Evolutionary conservation across 2,888 invertebrate species (phyloP).

Genomic region (Leucophenga montana): DNA sequence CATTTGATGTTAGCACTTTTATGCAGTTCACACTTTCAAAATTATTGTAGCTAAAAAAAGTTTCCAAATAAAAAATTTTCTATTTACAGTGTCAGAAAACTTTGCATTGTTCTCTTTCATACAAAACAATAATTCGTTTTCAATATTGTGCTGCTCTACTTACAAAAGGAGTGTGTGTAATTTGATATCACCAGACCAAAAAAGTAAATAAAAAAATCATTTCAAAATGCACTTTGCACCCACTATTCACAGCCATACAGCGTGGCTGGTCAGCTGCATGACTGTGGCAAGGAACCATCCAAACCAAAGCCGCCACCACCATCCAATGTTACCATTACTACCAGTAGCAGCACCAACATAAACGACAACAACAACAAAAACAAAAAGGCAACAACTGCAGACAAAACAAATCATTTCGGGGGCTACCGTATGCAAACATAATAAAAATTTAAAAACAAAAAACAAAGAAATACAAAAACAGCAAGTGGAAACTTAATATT

Average conservation of each 20-base stretch:
- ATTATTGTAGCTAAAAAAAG: no score
- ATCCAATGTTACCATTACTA: no score
- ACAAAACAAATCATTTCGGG: conserved; percentile 62
- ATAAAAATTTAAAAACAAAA: conserved; percentile 37
- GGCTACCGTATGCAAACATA: conserved; percentile 51
- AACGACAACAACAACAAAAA: background rate
- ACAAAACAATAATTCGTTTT: no score
- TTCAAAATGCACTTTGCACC: conserved; percentile 23
- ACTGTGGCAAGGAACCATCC: background rate
- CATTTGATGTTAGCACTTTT: no score
- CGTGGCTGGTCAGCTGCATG: conserved; percentile 7
- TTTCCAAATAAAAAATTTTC: no score
- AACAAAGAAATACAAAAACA: conserved; percentile 30
- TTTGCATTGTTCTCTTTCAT: no score
- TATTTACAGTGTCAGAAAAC: no score
- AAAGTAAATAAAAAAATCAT: background rate
- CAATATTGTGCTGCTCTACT: no score
- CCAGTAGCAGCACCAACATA: conserved; percentile 1
- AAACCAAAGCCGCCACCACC: background rate
- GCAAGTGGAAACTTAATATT: conserved; percentile 28
- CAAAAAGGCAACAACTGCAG: conserved; percentile 45
- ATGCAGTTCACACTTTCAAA: no score
- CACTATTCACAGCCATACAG: background rate
- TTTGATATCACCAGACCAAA: background rate
- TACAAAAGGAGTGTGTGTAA: no score